phyloP scores from a whole-genome alignment of 2,113 vertebrate species.

The Actenoides hombroni region DNA sequence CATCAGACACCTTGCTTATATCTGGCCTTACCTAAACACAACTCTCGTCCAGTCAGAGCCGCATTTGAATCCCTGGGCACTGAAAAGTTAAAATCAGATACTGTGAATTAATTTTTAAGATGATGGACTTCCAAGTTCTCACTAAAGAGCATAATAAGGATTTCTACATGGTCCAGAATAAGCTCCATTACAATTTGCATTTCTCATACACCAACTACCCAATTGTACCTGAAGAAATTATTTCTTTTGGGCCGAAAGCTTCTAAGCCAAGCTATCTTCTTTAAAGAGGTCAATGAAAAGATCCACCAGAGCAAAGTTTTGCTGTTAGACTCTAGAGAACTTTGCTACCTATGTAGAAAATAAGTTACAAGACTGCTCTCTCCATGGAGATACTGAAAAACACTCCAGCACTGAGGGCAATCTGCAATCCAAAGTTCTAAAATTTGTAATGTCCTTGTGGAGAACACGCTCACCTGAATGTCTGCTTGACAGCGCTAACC shows the following conservation, averaged over 20 bases:
- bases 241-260: background rate
- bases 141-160: background rate
- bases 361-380: background rate
- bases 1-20: background rate
- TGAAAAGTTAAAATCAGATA: conserved; percentile 56
- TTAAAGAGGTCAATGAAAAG: background rate
- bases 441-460: background rate
- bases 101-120: background rate
- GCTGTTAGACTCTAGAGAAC: background rate
- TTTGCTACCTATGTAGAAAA: background rate
- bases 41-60: conserved; percentile 97
- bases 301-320: background rate
- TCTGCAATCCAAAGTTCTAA: background rate
- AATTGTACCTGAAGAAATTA: background rate
- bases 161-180: background rate
- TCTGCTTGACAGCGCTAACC: conserved; percentile 81
- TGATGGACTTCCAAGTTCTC: background rate
- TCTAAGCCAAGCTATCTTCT: background rate
- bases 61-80: conserved; percentile 94
- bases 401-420: background rate
- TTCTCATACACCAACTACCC: background rate
- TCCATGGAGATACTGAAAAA: background rate
- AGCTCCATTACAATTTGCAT: background rate
- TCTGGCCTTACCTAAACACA: conserved; percentile 86
- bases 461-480: conserved; percentile 81